Base-by-base conservation (phyloP, 2,797 vertebrate species). In the Sebastiscus albofasciatus region DNA sequence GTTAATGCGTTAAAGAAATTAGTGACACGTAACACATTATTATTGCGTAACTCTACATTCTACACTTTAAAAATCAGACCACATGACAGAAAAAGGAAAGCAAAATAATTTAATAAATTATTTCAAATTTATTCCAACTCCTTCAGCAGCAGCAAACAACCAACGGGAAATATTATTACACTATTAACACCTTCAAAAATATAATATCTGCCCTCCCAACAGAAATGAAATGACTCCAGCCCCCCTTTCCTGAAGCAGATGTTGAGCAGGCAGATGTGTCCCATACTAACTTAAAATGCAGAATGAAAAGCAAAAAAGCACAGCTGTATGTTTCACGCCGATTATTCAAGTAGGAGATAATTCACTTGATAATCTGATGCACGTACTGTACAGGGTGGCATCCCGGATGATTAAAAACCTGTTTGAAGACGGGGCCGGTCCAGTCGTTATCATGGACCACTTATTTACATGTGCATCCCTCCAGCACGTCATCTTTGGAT, bases 101-200 rank as follows among this genome's bases (percentile, higher is more conserved):
- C 72, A 86, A 81, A 75, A 90, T 76, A 33, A 83, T 92, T 93
- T 94, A 93, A 95, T 96, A 96, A 96, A 94, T 95, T 93, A 93
- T 87, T 89, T 90, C 31, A 75, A 87, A 91, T 95, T 93, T 93
- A 93, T 94, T 95, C 76, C 81, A 93, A 81, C 81, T 87, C 72
- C 80, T 87, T 94, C 88, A 90, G 86, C 87, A 91, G 77, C 71
- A 61, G 68, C 60, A 88, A 81, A 81, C 76, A 90, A 86, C 66
- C 85, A 88, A 89, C 69, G 78, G 72, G 82, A 77, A 90, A 91
- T 87, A 79, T 85, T 86, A 79, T 85, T 78, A 92, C 82, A 90
- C 66, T 87, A 89, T 89, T 54, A 90, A 94, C 90, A 91, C 82
- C 84, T 91, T 90, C 88, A 92, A 92, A 94, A 84, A 92, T 73